These are phyloP conservation scores for Sebastes taczanowskii DNA, from an alignment of 2,797 vertebrate genomes.

Conservation along the genomic window DNA sequence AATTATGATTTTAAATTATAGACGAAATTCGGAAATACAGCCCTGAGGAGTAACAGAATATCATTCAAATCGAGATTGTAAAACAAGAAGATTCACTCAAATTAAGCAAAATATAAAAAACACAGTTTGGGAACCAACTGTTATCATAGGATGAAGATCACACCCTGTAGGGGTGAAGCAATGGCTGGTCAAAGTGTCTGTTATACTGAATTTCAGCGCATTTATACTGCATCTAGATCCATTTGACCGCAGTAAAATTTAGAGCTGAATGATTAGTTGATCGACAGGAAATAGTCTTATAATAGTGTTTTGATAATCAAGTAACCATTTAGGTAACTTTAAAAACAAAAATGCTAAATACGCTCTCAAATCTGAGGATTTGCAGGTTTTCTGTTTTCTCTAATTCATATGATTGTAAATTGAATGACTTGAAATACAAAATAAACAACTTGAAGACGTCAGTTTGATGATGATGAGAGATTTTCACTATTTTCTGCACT, in stretches of 20 bases:
- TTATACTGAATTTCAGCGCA: not conserved
- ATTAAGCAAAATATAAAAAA: not conserved
- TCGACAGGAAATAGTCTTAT: not conserved
- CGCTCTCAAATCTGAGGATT: not conserved
- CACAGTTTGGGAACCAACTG: not conserved
- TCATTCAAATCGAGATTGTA: no score
- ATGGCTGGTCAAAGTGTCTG: not conserved
- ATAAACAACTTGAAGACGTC: not conserved
- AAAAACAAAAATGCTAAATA: no score
- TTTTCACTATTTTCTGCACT: not conserved
- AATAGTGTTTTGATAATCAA: not conserved
- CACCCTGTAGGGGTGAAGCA: not conserved
- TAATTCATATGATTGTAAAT: not conserved
- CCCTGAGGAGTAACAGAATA: not conserved
- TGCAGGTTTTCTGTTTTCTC: not conserved
- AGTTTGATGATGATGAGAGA: not conserved
- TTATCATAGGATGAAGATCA: not conserved
- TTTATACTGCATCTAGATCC: not conserved
- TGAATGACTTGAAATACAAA: not conserved
- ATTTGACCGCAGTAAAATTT: not conserved
- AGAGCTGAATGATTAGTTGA: not conserved
- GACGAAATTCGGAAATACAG: not conserved
- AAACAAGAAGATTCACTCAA: not conserved
- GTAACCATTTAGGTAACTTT: no score
- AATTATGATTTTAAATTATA: not conserved